Evolutionary conservation across 2,113 vertebrate species (phyloP).

Genomic region (Oncorhynchus mykiss): DNA sequence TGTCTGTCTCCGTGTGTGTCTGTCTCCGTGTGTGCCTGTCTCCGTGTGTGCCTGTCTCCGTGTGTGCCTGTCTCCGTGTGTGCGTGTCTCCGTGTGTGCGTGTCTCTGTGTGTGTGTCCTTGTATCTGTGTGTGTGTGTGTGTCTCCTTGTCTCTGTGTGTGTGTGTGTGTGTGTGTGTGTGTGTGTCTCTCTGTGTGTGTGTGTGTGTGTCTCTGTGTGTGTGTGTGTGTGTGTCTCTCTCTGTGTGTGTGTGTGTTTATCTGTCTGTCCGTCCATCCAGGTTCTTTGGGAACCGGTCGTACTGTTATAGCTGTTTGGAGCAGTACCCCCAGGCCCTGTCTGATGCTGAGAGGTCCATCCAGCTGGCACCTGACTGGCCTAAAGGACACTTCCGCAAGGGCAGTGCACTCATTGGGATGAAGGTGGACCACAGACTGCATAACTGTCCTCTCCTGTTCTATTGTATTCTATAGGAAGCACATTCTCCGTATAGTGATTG

Average conservation of each 20-base stretch:
- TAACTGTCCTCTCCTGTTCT: background rate
- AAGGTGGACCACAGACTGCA: constrained; percentile 57
- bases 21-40: no score
- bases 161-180: background rate
- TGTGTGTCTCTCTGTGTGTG: background rate
- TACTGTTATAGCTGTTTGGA: constrained; percentile 80
- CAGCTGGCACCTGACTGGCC: constrained; percentile 75
- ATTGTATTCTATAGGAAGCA: background rate
- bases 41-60: no score
- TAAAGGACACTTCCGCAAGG: constrained; percentile 79
- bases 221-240: background rate
- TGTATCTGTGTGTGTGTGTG: no score
- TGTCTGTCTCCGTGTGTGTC: background rate
- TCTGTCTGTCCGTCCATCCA: constrained; percentile 28
- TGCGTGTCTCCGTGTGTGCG: no score
- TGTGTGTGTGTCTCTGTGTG: background rate
- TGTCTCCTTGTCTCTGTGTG: background rate
- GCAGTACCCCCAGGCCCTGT: constrained; percentile 72
- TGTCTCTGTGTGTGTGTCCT: no score
- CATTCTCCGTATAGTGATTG: background rate
- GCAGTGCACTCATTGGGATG: constrained; percentile 77
- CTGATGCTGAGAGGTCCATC: constrained; percentile 77
- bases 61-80: no score
- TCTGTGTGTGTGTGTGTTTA: background rate
- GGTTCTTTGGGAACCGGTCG: constrained; percentile 81